Percentiles rank a stretch among this genome's conserved stretches.
Conservation (phyloP, 92 coral and sea anemone genomes). For the Metridium senile region DNA sequence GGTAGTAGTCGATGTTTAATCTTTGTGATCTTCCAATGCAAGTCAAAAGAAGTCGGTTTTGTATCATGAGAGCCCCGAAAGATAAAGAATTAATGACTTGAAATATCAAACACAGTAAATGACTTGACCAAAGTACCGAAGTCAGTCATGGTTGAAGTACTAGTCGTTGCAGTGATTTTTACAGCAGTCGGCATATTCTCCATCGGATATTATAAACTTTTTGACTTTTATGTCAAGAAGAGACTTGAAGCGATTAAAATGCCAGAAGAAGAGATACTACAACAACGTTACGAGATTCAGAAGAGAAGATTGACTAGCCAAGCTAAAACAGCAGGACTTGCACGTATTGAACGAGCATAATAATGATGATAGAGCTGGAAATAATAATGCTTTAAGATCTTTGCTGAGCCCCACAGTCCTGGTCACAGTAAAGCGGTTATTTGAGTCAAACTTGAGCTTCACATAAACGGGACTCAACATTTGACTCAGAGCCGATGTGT, state of each 20-base stretch:
- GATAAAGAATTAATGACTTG: not conserved
- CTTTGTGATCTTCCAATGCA: not conserved
- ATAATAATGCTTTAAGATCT: too few relatives aligned
- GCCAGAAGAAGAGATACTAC: conserved; percentile 17
- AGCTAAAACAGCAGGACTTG: conserved; percentile 10
- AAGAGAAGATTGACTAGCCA: conserved; percentile 17
- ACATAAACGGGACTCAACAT: too few relatives aligned
- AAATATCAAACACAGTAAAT: not conserved
- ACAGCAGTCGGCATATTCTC: conserved; percentile 8
- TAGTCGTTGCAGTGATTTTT: not conserved
- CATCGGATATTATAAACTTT: conserved; percentile 14
- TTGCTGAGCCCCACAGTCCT: too few relatives aligned
- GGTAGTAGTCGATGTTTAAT: not conserved
- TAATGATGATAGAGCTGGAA: too few relatives aligned
- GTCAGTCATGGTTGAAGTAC: not conserved
- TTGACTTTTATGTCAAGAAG: conserved; percentile 12
- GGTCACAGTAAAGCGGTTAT: too few relatives aligned
- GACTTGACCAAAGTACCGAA: not conserved
- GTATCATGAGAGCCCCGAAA: not conserved
- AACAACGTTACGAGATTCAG: conserved; percentile 21
- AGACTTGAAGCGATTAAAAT: conserved; percentile 18
- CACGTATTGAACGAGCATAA: conserved; percentile 13
- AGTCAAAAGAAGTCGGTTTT: not conserved
- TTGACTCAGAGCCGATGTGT: too few relatives aligned
- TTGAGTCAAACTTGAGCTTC: too few relatives aligned